Conservation (phyloP, 2,888 invertebrate species). For the Andrena fulva region DNA sequence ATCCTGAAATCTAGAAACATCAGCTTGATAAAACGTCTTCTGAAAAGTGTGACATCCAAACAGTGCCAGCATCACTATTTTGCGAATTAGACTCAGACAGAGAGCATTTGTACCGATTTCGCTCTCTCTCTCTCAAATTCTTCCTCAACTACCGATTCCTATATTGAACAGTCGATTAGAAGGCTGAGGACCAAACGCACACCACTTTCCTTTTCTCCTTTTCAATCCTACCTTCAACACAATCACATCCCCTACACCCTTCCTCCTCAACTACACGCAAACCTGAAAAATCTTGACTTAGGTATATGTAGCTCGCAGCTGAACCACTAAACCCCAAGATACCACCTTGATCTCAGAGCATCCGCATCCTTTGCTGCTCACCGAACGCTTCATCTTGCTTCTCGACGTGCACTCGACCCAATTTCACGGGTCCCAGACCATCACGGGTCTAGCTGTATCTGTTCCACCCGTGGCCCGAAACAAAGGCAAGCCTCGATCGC, state of each 20-base stretch:
- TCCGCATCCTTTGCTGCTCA: not conserved
- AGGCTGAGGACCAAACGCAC: no score
- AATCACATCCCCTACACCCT: no score
- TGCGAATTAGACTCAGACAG: no score
- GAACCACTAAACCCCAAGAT: not conserved
- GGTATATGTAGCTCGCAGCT: not conserved
- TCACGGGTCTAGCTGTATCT: not conserved
- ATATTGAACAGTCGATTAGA: no score
- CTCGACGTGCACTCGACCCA: not conserved
- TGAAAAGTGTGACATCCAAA: not conserved
- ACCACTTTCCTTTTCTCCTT: no score
- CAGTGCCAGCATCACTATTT: no score
- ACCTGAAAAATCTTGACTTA: no score
- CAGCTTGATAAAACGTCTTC: not conserved
- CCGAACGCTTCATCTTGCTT: not conserved
- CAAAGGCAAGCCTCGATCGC: slow-evolving; percentile 4
- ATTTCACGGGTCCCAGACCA: not conserved
- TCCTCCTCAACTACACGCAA: no score
- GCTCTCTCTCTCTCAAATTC: no score
- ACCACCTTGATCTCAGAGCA: not conserved
- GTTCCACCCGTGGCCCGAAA: slow-evolving; percentile 1
- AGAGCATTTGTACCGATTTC: no score
- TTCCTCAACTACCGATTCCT: no score
- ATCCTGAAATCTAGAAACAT: not conserved
- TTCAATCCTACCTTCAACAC: no score